These are phyloP conservation scores for Strix aluco DNA, from an alignment of 2,113 vertebrate species.

Conservation along the genomic window DNA sequence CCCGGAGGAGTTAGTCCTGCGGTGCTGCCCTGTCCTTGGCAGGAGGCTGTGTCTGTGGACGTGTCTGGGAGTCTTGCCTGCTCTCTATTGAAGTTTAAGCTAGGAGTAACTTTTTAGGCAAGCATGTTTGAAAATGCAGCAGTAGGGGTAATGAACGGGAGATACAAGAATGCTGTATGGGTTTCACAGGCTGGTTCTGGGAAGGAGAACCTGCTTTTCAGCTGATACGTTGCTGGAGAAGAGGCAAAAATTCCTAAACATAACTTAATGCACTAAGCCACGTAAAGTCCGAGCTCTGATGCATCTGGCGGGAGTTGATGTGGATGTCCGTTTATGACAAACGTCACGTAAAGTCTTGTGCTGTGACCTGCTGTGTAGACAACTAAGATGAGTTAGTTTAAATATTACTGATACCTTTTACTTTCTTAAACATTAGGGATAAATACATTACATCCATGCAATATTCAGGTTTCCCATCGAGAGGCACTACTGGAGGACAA, in stretches of 20 bases:
- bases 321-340: not conserved
- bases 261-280: not conserved
- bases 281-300: not conserved
- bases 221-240: fast-evolving
- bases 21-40: not conserved
- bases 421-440: not conserved
- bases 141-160: too few relatives aligned
- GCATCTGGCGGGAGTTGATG: not conserved
- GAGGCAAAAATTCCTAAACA: fast-evolving
- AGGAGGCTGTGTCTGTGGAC: not conserved
- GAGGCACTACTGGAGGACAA: not conserved
- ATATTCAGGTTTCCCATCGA: fast-evolving
- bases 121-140: fast-evolving
- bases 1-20: not conserved
- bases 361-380: not conserved
- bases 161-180: fast-evolving
- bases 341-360: not conserved
- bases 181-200: not conserved
- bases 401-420: not conserved
- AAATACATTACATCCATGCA: fast-evolving
- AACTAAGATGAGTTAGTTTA: not conserved
- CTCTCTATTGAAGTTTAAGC: not conserved
- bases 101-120: not conserved
- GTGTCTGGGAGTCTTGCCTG: not conserved
- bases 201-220: not conserved